Conservation (phyloP, 2,888 invertebrate species). For the Phyto melanocephala region DNA sequence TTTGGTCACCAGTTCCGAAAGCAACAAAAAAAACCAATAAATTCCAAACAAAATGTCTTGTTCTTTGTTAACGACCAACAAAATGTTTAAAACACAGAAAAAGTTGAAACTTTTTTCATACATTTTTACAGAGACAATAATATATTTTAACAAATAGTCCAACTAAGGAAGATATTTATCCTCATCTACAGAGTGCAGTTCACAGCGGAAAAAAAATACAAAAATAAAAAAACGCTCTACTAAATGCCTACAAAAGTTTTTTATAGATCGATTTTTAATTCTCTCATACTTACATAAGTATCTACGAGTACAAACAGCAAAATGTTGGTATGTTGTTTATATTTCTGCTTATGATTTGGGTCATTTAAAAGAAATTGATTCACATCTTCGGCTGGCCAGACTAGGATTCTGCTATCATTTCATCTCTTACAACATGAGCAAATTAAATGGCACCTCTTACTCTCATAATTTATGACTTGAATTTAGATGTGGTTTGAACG, state of each 20-base stretch:
- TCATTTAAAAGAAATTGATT: conserved; percentile 52
- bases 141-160: conserved; percentile 53
- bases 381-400: conserved; percentile 27
- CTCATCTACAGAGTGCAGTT: conserved; percentile 7
- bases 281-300: neutral
- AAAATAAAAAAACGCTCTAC: neutral
- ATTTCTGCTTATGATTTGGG: conserved; percentile 46
- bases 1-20: neutral
- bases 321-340: conserved; percentile 33
- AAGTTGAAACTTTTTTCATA: too few species aligned
- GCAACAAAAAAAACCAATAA: conserved; percentile 9
- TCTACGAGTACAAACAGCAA: neutral
- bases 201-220: too few species aligned
- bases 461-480: conserved; percentile 60
- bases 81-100: conserved; percentile 44
- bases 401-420: conserved; percentile 45
- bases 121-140: conserved; percentile 14
- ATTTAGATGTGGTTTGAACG: conserved; percentile 29
- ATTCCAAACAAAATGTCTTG: conserved; percentile 27
- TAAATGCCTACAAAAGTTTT: conserved; percentile 31
- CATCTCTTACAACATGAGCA: conserved; percentile 64
- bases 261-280: conserved; percentile 31
- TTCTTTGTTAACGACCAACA: conserved; percentile 26
- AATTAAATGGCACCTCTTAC: conserved; percentile 67
- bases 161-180: conserved; percentile 43